A percentile compares a stretch with the other conserved stretches of the same genome.
Conservation (phyloP, 2,797 vertebrate species). For the Sebastes alutus region DNA sequence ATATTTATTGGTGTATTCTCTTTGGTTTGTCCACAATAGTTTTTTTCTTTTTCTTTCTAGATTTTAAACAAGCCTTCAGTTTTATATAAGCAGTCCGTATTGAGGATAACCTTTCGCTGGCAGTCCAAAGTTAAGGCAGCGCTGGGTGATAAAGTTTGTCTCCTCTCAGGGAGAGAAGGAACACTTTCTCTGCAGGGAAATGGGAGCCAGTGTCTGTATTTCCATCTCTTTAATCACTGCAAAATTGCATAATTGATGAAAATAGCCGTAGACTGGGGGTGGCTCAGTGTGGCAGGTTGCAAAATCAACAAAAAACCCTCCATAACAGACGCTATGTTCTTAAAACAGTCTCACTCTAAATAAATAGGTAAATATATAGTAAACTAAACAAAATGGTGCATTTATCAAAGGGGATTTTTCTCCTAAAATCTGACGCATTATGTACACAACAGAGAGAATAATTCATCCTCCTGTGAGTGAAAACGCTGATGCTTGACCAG, state of each 20-base stretch:
- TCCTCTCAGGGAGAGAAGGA: constrained; percentile 28
- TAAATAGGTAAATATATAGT: constrained; percentile 67
- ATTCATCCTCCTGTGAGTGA: constrained; percentile 13
- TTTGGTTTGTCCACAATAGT: constrained; percentile 60
- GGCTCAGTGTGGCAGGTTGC: constrained; percentile 78
- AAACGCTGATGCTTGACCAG: neutral
- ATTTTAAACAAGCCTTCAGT: constrained; percentile 34
- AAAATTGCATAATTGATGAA: constrained; percentile 63
- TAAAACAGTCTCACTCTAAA: constrained; percentile 60
- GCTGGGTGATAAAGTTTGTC: constrained; percentile 39
- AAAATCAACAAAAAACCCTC: constrained; percentile 37
- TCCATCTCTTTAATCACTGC: constrained; percentile 29
- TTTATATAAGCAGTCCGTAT: neutral
- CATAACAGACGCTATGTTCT: constrained; percentile 39
- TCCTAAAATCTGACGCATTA: constrained; percentile 5
- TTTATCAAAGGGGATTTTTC: constrained; percentile 1
- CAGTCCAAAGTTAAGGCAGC: constrained; percentile 71
- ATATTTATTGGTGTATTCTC: constrained; percentile 50
- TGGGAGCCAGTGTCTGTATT: constrained; percentile 19
- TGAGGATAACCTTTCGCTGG: constrained; percentile 32
- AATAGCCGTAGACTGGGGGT: constrained; percentile 47
- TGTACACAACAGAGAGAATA: constrained; percentile 2
- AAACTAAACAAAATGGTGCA: constrained; percentile 31
- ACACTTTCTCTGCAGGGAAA: constrained; percentile 37
- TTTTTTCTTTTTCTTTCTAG: constrained; percentile 22